Conservation (phyloP, 2,113 vertebrate species). For the Myocastor coypus region DNA sequence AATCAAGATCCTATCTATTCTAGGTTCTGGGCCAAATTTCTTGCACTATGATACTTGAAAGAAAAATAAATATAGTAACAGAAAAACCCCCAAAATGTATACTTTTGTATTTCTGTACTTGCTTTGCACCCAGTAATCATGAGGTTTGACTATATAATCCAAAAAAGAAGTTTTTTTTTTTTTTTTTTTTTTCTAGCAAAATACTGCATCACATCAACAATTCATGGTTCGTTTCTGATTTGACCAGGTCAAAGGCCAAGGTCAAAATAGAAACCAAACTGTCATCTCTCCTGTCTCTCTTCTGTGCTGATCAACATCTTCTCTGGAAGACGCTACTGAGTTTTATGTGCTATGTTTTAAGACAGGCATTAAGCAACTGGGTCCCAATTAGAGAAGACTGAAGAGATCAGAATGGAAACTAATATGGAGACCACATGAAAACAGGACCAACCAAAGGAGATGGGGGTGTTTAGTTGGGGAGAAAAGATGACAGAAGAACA, state of each 20-base stretch:
- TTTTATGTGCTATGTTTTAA: neutral
- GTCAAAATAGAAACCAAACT: neutral
- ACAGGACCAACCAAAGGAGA: neutral
- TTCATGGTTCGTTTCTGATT: neutral
- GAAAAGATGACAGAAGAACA: neutral
- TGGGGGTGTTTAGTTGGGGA: neutral
- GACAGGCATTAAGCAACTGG: constrained; percentile 1
- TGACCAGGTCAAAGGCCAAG: constrained; percentile 14
- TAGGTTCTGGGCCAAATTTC: neutral
- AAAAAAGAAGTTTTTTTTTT: constrained; percentile 8
- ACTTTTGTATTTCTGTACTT: neutral
- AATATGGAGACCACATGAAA: neutral
- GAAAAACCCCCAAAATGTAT: neutral
- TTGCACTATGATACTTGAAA: neutral
- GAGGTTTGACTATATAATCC: neutral
- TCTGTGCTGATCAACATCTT: neutral
- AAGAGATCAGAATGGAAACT: neutral
- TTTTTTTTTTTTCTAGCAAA: neutral
- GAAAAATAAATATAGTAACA: neutral
- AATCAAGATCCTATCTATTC: neutral
- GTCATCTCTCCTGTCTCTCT: neutral
- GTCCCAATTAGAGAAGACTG: neutral
- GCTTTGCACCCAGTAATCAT: neutral
- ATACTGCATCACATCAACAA: neutral
- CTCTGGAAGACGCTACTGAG: neutral